Conservation (phyloP, 2,797 vertebrate genomes). For the Nothura maculosa region DNA sequence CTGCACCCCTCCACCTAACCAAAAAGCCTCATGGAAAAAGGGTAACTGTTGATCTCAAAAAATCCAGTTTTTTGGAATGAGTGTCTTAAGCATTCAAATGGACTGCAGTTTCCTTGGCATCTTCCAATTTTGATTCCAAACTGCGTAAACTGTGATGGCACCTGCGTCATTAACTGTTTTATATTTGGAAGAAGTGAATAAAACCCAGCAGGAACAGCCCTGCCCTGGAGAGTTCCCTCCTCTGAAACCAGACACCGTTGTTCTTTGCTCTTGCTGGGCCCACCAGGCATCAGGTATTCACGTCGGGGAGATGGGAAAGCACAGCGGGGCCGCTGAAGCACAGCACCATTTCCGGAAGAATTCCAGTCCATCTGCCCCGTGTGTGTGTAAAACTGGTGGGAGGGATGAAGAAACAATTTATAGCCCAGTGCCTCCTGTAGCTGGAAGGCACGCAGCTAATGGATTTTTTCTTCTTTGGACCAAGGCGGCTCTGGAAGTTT, state of each 20-base stretch:
- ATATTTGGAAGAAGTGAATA: not conserved
- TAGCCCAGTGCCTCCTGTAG: not conserved
- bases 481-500: not conserved
- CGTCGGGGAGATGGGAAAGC: not conserved
- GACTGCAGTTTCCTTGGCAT: not conserved
- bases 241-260: not conserved
- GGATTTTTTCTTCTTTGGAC: not conserved
- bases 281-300: rapidly evolving
- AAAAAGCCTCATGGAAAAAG: not conserved
- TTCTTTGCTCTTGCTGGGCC: not conserved
- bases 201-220: not conserved
- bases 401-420: not conserved
- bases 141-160: not conserved
- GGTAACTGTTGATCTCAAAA: not conserved
- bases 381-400: rapidly evolving
- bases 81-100: not conserved
- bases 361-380: not conserved
- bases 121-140: not conserved
- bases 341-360: not conserved
- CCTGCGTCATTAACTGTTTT: not conserved
- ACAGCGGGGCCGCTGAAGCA: not conserved
- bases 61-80: not conserved
- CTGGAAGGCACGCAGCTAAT: not conserved
- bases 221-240: not conserved
- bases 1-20: not conserved